Base-by-base conservation (phyloP, 2,113 vertebrate species). In the Ciconia boyciana region DNA sequence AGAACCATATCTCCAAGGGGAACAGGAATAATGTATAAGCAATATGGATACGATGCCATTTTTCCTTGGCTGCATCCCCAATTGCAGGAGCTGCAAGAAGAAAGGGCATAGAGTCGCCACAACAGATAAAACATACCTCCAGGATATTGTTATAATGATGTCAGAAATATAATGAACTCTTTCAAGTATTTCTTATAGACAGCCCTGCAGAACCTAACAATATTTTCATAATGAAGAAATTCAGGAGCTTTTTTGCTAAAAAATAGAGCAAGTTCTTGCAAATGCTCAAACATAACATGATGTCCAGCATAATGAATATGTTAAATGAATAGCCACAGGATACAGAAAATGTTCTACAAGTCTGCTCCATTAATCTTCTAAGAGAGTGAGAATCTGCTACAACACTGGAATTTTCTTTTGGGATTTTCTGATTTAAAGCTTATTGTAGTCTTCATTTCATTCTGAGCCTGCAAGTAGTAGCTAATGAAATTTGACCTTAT, bases 351-450 rank as follows among this genome's bases (percentile, higher is more conserved):
- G 83, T 95, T 89, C 74, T 94, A 86, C 90, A 93, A 89, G 46
- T 75, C 52, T 92, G 52, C n/a, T 89, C 64, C 69, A 91, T 96
- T 96, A 94, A 91, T 94, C 87, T 91, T 96, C 92, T 85, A 64
- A 82, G 48, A 94, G 36, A 94, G 64, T 46, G 7, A 91, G 36
- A 93, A 89, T 94, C 93, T 91, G 61, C 36, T 94, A 78, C 90
- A 68, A 69, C 31, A 49, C 15, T 58, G 62, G 46, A 89, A 87
- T 89, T 92, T 94, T 93, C 77, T 80, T 93, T 93, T 65, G 49
- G 19, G 54, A 55, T 90, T 95, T 95, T 91, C 62, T 90, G 51
- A 87, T 89, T 94, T 87, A 89, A 89, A 92, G 70, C 20, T 94
- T 89, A 69, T 69, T 93, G 57, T 83, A 85, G 29, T 46, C 44